These are phyloP conservation scores for Drosophila erecta DNA, from an alignment of 1,140 invertebrate species.

Conservation along the genomic window DNA sequence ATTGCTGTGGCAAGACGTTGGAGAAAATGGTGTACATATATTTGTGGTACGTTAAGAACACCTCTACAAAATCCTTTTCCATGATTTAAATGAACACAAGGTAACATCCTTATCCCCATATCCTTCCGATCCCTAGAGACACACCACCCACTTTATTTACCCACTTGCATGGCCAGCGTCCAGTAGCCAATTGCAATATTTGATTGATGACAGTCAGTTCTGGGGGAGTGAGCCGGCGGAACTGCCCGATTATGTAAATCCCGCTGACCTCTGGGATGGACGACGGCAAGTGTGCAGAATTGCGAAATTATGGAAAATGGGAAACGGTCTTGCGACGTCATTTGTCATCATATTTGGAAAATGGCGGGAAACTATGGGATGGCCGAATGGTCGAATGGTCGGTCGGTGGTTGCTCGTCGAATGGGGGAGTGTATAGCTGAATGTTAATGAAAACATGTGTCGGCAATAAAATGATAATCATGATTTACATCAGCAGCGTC, in stretches of 20 bases:
- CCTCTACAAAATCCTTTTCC: neutral
- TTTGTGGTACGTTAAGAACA: neutral
- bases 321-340: conserved; percentile 51
- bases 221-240: conserved; percentile 9
- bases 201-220: conserved; percentile 58
- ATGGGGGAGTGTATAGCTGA: conserved; percentile 10
- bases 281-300: conserved; percentile 69
- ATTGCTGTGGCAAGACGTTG: neutral
- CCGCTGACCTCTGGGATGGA: conserved; percentile 54
- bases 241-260: conserved; percentile 69
- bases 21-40: neutral
- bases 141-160: conserved; percentile 11
- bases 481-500: conserved; percentile 62
- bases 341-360: conserved; percentile 61
- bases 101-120: neutral
- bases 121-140: neutral
- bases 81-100: neutral
- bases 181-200: conserved; percentile 32
- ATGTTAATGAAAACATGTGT: conserved; percentile 76
- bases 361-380: conserved; percentile 24
- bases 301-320: conserved; percentile 74
- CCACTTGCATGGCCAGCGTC: conserved; percentile 2
- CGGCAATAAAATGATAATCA: conserved; percentile 77
- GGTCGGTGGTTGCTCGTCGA: conserved; percentile 29
- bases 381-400: conserved; percentile 18